Evolutionary conservation across 2,888 invertebrate species (phyloP), one percentile per base, ranked within the genome.

Genomic region (Spisula subtruncata): DNA sequence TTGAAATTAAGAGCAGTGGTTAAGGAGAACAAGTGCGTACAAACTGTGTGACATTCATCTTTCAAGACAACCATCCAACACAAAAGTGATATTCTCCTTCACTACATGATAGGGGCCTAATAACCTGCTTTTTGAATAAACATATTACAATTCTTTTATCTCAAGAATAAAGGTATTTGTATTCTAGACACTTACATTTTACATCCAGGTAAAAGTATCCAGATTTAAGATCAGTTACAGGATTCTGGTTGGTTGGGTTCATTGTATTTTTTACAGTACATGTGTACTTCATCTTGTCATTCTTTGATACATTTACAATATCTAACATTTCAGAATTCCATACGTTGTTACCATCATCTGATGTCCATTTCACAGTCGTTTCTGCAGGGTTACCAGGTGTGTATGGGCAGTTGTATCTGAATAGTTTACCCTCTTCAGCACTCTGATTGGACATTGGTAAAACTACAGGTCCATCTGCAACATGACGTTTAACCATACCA

Each of bases 401-500:
- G 60, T 66, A 66, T 25, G n/a, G n/a, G 25, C 60, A 66, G 25
- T 66, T 66, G 12, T 66, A 66, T 10, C 25, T 66, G 25, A 66
- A 66, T 66, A 25, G 6, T 25, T 66, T 66, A 25, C 60, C 60
- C 25, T 66, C 60, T 66, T 66, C 60, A 66, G 25, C 60, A 25
- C 60, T 66, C 60, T 66, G 60, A 66, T 66, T 66, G 25, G 25
- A 66, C 60, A 66, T 66, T 25, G 25, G 60, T 8, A 66, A 66
- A 2, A 66, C 25, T 25, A n/a, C 60, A n/a, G 60, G 60, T 25
- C 25, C 25, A 25, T 25, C 60, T 66, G 60, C 12, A 66, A 66
- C 51, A 51, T 51, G 51, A 51, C 5, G 1, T 51, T n/a, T n/a
- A n/a, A 51, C 14, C 1, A 12, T 16, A 51, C 51, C 14, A 25